A percentile compares a stretch with the other conserved stretches of the same genome.
These are phyloP conservation scores for Pangasius djambal DNA, from an alignment of 2,797 vertebrate species.

Conservation along the genomic window DNA sequence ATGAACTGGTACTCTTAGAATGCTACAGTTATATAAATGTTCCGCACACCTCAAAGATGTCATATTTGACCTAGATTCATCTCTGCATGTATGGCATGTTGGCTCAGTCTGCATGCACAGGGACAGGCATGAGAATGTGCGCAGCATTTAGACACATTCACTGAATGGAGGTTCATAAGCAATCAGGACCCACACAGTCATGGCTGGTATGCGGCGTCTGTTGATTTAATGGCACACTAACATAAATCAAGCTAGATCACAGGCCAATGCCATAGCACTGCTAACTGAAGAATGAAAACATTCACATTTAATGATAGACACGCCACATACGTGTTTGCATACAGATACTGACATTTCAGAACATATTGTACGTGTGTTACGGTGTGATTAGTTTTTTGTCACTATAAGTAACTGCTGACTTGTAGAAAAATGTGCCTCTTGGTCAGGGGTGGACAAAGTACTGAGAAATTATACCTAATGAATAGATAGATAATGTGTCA, in stretches of 20 bases:
- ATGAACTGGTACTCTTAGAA: background rate
- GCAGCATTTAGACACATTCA: background rate
- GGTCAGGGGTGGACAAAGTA: background rate
- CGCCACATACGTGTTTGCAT: background rate
- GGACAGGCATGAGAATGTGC: background rate
- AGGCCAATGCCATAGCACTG: background rate
- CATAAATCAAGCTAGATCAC: constrained; percentile 17
- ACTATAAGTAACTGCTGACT: background rate
- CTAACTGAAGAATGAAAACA: background rate
- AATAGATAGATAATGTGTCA: background rate
- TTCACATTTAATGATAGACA: background rate
- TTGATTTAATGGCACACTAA: constrained; percentile 35
- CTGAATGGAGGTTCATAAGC: background rate
- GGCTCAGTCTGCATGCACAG: constrained; percentile 13
- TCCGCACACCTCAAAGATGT: background rate
- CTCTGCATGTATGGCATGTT: constrained; percentile 23
- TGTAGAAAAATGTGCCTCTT: background rate
- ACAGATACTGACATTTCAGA: background rate
- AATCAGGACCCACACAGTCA: background rate
- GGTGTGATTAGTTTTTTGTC: background rate
- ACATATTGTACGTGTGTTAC: background rate
- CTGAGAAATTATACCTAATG: background rate
- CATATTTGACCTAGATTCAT: constrained; percentile 35
- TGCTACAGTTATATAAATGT: constrained; percentile 17
- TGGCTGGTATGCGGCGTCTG: background rate